Conservation (phyloP, 1,140 invertebrate species). For the Asbolus verrucosus region DNA sequence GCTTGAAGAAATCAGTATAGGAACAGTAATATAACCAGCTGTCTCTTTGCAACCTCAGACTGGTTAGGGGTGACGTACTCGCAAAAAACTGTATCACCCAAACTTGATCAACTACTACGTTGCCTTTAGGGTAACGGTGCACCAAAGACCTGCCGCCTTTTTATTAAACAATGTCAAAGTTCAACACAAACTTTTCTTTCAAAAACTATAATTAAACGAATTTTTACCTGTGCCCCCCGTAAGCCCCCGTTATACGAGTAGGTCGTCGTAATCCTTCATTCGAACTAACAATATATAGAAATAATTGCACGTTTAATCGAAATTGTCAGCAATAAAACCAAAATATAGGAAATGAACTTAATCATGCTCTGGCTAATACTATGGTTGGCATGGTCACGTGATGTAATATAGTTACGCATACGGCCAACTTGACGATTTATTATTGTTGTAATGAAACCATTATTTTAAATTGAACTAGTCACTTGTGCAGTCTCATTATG, state of each 20-base stretch:
- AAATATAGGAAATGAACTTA: not conserved
- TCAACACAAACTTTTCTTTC: no score
- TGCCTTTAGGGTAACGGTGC: conserved; percentile 27
- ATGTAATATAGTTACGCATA: no score
- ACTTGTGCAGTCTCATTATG: conserved; percentile 21
- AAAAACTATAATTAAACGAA: no score
- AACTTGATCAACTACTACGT: conserved; percentile 12
- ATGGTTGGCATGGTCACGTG: not conserved
- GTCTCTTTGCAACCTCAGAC: conserved; percentile 42
- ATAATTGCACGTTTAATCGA: no score
- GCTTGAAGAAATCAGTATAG: conserved; percentile 42
- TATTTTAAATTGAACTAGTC: conserved; percentile 16
- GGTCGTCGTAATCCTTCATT: no score
- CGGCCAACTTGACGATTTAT: no score
- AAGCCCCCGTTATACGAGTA: no score
- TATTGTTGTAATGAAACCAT: conserved; percentile 9
- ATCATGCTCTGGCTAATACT: not conserved
- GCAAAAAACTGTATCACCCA: conserved; percentile 40
- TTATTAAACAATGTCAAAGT: conserved; percentile 3
- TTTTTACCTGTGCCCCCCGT: no score
- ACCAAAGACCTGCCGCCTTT: conserved; percentile 7
- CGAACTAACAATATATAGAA: no score
- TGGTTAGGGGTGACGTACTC: conserved; percentile 45
- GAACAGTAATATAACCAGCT: conserved; percentile 42
- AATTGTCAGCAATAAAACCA: not conserved